These are phyloP conservation scores for Euthynnus affinis DNA, from an alignment of 2,797 vertebrate species.

Conservation along the genomic window DNA sequence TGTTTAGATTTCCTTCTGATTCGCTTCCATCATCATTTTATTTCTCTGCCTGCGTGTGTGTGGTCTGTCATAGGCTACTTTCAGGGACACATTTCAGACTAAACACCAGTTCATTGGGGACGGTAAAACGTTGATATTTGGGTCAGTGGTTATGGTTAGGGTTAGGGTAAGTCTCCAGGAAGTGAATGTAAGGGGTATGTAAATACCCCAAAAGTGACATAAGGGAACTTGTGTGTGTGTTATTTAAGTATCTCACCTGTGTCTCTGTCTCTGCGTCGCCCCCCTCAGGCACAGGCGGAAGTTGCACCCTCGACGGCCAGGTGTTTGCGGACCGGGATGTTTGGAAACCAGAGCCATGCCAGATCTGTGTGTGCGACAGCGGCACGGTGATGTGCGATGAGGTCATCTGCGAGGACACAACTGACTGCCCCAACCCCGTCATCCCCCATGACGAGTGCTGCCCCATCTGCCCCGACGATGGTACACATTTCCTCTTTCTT, in stretches of 20 bases:
- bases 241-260: conserved; percentile 55
- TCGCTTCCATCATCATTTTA: too few relatives aligned
- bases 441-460: conserved; percentile 93
- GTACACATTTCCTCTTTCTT: conserved; percentile 41
- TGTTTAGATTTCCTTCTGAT: not conserved
- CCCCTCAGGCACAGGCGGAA: conserved; percentile 76
- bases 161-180: too few relatives aligned
- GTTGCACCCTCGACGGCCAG: conserved; percentile 89
- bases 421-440: conserved; percentile 89
- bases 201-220: too few relatives aligned
- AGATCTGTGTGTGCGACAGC: conserved; percentile 95
- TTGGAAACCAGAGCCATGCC: conserved; percentile 94
- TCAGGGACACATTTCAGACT: too few relatives aligned
- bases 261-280: conserved; percentile 38
- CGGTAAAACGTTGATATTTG: too few relatives aligned
- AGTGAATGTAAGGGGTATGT: too few relatives aligned
- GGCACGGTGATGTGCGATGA: conserved; percentile 93
- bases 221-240: not conserved
- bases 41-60: not conserved
- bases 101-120: too few relatives aligned
- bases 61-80: too few relatives aligned
- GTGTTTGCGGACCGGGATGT: conserved; percentile 91
- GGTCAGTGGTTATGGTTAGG: too few relatives aligned
- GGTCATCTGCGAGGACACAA: conserved; percentile 89
- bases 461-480: conserved; percentile 89